Conservation (phyloP, 1,140 invertebrate species). For the Gyrodactylus salaris region DNA sequence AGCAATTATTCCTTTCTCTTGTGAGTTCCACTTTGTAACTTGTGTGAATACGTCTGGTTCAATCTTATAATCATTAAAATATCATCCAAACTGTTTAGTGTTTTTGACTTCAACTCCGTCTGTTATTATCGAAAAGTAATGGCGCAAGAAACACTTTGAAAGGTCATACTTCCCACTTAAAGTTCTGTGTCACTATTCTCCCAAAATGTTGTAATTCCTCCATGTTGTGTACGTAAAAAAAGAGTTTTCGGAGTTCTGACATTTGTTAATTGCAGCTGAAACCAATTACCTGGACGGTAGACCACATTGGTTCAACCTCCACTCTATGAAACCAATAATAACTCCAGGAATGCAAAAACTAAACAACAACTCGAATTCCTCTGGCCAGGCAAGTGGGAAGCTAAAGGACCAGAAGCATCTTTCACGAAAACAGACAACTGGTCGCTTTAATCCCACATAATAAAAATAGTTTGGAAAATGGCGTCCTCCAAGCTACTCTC, state of each 20-base stretch:
- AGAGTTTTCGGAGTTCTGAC: not conserved
- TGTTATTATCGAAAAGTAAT: too few relatives aligned
- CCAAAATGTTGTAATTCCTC: too few relatives aligned
- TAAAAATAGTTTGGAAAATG: not conserved
- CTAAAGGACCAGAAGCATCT: not conserved
- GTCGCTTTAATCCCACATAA: not conserved
- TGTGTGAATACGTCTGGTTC: not conserved
- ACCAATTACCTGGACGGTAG: not conserved
- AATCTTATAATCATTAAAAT: too few relatives aligned
- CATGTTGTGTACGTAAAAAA: too few relatives aligned
- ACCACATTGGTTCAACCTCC: constrained; percentile 1
- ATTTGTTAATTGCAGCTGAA: not conserved
- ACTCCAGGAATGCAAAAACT: not conserved
- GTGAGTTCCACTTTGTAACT: constrained; percentile 14
- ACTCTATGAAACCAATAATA: not conserved
- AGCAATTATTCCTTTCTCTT: constrained; percentile 25
- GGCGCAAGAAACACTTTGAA: too few relatives aligned
- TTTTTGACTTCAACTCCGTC: too few relatives aligned
- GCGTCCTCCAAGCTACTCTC: not conserved
- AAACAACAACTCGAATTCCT: not conserved
- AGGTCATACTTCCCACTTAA: too few relatives aligned
- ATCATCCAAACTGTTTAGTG: too few relatives aligned
- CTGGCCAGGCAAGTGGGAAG: not conserved
- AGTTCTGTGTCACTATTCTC: too few relatives aligned
- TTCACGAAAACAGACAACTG: not conserved